A percentile compares a stretch with the other conserved stretches of the same genome.
These are phyloP conservation scores for Ochotona curzoniae DNA, from an alignment of 2,113 vertebrate genomes.

Conservation along the genomic window DNA sequence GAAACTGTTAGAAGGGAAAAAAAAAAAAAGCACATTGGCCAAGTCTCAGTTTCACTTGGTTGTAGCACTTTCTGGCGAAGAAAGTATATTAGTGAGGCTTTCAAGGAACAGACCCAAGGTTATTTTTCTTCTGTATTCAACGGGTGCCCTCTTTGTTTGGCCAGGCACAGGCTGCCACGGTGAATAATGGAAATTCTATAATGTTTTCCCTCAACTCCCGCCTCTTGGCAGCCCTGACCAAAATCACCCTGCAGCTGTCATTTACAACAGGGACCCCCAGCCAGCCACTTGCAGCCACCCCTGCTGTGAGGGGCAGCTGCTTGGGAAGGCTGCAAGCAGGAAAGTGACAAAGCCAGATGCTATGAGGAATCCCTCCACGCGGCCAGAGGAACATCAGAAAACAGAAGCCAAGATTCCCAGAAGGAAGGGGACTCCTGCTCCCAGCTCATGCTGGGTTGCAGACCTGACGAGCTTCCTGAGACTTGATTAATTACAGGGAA, in stretches of 20 bases:
- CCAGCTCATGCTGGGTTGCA: neutral
- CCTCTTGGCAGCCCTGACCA: slow-evolving; percentile 66
- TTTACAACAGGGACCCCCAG: slow-evolving; percentile 56
- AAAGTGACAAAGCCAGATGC: slow-evolving; percentile 72
- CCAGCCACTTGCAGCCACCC: slow-evolving; percentile 31
- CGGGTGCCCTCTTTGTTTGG: slow-evolving; percentile 59
- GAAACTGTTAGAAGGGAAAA: no score
- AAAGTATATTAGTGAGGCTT: slow-evolving; percentile 25
- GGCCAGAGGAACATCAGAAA: neutral
- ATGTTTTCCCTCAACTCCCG: slow-evolving; percentile 73
- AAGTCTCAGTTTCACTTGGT: neutral
- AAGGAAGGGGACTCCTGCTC: slow-evolving; percentile 23
- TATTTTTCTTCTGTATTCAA: slow-evolving; percentile 22
- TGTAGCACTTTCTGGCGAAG: slow-evolving; percentile 28
- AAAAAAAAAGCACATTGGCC: neutral
- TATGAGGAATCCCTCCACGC: slow-evolving; percentile 50
- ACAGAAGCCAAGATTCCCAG: neutral
- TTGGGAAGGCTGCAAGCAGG: slow-evolving; percentile 66
- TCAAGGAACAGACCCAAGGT: neutral
- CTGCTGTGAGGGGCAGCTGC: slow-evolving; percentile 71
- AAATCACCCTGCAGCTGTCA: slow-evolving; percentile 72
- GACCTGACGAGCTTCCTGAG: slow-evolving; percentile 45
- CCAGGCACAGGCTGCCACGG: slow-evolving; percentile 32
- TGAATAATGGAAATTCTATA: slow-evolving; percentile 66
- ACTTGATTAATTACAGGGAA: slow-evolving; percentile 38